Percentiles rank a stretch among this genome's conserved stretches.
phyloP scores from a whole-genome alignment of 1,140 invertebrate genomes.

The Sipha flava region DNA sequence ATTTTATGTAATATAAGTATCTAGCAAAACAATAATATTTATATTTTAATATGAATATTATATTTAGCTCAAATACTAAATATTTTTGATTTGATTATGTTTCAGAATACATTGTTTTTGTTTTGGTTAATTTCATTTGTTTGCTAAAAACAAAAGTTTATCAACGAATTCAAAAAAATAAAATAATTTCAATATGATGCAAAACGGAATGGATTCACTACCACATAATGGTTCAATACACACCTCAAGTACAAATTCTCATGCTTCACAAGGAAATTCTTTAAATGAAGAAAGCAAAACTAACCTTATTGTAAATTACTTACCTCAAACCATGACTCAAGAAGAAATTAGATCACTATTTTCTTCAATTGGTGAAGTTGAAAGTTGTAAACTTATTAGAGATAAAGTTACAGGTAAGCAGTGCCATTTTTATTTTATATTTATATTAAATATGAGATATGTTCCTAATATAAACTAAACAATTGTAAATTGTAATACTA shows the following conservation, averaged over 20 bases:
- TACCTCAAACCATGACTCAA: conserved; percentile 99
- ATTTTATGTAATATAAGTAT: too few species aligned
- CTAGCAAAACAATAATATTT: too few species aligned
- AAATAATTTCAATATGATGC: conserved; percentile 54
- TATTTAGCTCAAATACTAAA: neutral
- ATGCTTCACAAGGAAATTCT: conserved; percentile 46
- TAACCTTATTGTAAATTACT: conserved; percentile 98
- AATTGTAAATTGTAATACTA: too few species aligned
- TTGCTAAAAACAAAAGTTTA: conserved; percentile 1
- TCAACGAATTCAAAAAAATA: neutral
- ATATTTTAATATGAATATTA: neutral
- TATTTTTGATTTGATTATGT: neutral
- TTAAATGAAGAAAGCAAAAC: conserved; percentile 85
- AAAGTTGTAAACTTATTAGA: conserved; percentile 96
- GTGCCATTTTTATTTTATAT: neutral
- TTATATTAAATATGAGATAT: too few species aligned
- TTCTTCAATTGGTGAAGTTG: conserved; percentile 95
- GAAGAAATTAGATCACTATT: conserved; percentile 97
- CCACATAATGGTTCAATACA: conserved; percentile 55
- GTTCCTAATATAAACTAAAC: too few species aligned
- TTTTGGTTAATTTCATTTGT: conserved; percentile 5
- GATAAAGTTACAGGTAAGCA: conserved; percentile 67
- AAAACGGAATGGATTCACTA: conserved; percentile 69
- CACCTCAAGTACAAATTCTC: conserved; percentile 42
- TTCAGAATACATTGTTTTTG: conserved; percentile 10